Percentiles rank a stretch among this genome's conserved stretches.
Conservation (phyloP, 2,797 vertebrate species). For the Dicrostonyx torquatus region DNA sequence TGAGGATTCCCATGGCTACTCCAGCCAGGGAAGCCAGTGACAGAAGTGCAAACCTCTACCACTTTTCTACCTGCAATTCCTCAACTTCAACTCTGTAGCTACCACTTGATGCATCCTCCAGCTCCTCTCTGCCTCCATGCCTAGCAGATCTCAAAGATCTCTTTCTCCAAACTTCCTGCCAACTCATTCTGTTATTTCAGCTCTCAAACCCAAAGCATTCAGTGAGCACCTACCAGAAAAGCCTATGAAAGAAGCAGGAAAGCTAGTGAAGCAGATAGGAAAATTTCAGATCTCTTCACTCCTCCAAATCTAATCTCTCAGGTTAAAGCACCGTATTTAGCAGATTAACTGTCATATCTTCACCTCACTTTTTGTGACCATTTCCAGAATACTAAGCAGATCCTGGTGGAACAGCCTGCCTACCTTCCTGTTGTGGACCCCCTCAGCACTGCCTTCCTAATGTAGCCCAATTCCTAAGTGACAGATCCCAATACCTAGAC, state of each 20-base stretch:
- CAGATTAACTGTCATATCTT: not conserved
- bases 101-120: too few species aligned
- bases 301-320: not conserved
- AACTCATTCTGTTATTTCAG: not conserved
- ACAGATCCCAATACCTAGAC: not conserved
- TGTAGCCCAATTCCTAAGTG: not conserved
- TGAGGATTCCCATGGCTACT: not conserved
- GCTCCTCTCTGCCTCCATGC: not conserved
- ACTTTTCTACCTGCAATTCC: too few species aligned
- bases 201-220: not conserved
- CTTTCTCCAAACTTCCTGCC: too few species aligned
- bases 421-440: not conserved
- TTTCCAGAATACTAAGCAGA: not conserved
- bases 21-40: not conserved
- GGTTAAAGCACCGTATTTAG: not conserved
- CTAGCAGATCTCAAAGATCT: not conserved
- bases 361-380: not conserved
- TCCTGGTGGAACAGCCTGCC: not conserved
- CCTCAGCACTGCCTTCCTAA: not conserved
- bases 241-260: too few species aligned
- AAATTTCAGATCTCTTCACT: not conserved
- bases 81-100: not conserved
- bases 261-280: too few species aligned
- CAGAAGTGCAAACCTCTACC: too few species aligned
- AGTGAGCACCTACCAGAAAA: accelerated